These are phyloP conservation scores for Standfussiana lucernea DNA, from an alignment of 2,888 invertebrate species.

Conservation along the genomic window DNA sequence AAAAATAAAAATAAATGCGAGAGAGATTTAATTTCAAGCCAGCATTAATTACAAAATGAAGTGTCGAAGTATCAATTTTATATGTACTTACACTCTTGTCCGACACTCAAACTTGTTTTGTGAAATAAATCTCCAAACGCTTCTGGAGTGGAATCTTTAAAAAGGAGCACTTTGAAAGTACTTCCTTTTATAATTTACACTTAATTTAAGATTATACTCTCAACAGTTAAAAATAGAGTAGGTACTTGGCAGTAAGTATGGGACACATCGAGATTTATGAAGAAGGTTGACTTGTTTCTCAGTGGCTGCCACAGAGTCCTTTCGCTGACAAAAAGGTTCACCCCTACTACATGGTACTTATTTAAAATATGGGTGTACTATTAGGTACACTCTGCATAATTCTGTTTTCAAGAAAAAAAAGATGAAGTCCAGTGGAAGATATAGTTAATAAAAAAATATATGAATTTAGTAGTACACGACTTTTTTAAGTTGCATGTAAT, in stretches of 20 bases:
- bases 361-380: too few relatives aligned
- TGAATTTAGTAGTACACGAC: too few relatives aligned
- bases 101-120: conserved; percentile 9
- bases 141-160: conserved; percentile 4
- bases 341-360: too few relatives aligned
- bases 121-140: conserved; percentile 30
- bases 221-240: conserved; percentile 32
- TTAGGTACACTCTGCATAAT: too few relatives aligned
- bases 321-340: too few relatives aligned
- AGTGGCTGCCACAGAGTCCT: too few relatives aligned
- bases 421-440: too few relatives aligned
- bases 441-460: too few relatives aligned
- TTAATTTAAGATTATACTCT: conserved; percentile 26
- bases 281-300: too few relatives aligned
- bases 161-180: conserved; percentile 18
- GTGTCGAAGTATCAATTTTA: conserved; percentile 25
- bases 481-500: neutral
- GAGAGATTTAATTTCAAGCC: neutral
- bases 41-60: conserved; percentile 25
- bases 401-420: too few relatives aligned
- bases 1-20: neutral
- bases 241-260: neutral
- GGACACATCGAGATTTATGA: neutral
- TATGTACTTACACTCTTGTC: conserved; percentile 11
- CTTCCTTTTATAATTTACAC: conserved; percentile 35